Evolutionary conservation across 2,113 vertebrate genomes (phyloP).

Genomic region (Microtus oregoni): DNA sequence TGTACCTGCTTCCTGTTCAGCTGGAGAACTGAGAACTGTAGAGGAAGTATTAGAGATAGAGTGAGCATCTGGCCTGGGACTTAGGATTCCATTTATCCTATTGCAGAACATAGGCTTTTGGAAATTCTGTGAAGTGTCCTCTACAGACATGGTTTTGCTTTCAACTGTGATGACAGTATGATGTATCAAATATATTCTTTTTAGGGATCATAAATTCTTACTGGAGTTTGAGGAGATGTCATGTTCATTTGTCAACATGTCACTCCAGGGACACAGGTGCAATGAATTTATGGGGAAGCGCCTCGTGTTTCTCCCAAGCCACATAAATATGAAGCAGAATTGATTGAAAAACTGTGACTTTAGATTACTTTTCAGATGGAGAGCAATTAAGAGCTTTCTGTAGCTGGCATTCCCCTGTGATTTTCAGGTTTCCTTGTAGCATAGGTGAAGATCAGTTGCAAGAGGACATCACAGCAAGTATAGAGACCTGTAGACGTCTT

Average conservation of each 20-base stretch:
- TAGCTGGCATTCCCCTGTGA: background rate
- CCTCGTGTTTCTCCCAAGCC: constrained; percentile 58
- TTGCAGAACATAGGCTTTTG: background rate
- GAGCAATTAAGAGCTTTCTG: constrained; percentile 25
- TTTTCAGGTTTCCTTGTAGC: background rate
- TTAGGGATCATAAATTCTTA: constrained; percentile 82
- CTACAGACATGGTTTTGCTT: constrained; percentile 70
- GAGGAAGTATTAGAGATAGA: background rate
- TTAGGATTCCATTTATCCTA: constrained; percentile 27
- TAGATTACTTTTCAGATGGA: constrained; percentile 58
- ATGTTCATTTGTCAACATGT: constrained; percentile 82
- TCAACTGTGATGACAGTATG: constrained; percentile 73
- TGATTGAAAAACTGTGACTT: constrained; percentile 64
- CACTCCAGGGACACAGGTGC: constrained; percentile 80
- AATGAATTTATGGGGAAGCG: constrained; percentile 62
- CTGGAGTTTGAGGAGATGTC: constrained; percentile 82
- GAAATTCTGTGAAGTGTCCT: constrained; percentile 55
- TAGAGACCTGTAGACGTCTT: constrained; percentile 63
- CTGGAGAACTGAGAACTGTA: background rate
- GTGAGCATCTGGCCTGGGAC: background rate
- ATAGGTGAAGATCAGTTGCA: background rate
- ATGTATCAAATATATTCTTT: constrained; percentile 82
- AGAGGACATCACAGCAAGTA: background rate
- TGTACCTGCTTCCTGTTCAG: background rate
- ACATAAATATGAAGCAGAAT: constrained; percentile 65